Conservation (phyloP, 2,888 invertebrate genomes). For the Eilema griseolum region DNA sequence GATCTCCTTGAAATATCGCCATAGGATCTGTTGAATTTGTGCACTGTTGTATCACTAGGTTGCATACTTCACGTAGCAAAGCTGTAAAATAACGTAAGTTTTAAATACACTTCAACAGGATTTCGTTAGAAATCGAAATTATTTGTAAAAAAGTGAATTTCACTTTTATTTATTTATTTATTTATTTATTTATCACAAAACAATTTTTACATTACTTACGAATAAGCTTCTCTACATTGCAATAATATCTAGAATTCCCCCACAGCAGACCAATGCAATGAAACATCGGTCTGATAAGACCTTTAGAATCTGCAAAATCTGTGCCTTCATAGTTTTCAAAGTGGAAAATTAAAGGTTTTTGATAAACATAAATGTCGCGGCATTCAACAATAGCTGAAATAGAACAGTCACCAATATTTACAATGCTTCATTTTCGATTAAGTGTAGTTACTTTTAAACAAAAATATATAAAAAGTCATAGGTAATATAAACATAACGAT, state of each 20-base stretch:
- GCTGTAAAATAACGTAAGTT: conserved; percentile 83
- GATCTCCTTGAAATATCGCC: conserved; percentile 94
- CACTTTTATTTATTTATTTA: too few relatives aligned
- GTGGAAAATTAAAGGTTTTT: conserved; percentile 90
- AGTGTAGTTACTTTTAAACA: neutral
- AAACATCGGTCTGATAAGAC: conserved; percentile 89
- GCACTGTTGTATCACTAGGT: conserved; percentile 92
- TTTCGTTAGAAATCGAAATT: neutral
- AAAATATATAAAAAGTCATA: too few relatives aligned
- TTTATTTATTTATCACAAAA: too few relatives aligned
- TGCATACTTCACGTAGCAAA: conserved; percentile 92
- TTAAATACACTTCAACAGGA: neutral
- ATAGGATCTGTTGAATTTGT: conserved; percentile 91
- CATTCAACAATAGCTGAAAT: conserved; percentile 92
- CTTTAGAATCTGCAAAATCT: conserved; percentile 89
- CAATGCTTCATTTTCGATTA: neutral
- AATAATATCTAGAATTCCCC: conserved; percentile 93
- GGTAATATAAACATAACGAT: too few relatives aligned
- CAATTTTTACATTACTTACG: too few relatives aligned
- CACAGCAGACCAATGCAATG: conserved; percentile 94
- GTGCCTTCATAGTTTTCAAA: conserved; percentile 91
- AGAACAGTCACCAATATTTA: neutral
- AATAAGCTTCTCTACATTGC: conserved; percentile 86
- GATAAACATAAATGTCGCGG: conserved; percentile 92
- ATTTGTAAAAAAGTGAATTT: neutral